Percentiles rank a stretch among this genome's conserved stretches.
Conservation (phyloP, 1,140 invertebrate species). For the Drosophila ficusphila region DNA sequence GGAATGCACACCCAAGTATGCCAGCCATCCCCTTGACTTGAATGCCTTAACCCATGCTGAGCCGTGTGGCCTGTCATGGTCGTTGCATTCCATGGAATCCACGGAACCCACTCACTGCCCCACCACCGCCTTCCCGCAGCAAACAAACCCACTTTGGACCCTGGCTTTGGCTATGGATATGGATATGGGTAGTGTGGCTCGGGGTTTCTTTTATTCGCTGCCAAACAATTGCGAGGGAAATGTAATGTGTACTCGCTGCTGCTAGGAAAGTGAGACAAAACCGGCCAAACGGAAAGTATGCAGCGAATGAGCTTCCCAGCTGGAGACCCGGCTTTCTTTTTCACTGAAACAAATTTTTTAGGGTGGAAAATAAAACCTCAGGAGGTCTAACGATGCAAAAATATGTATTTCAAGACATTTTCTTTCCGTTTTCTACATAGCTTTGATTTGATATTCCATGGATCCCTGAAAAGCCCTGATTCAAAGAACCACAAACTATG, state of each 20-base stretch:
- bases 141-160: constrained; percentile 51
- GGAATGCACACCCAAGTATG: constrained; percentile 31
- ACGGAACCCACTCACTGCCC: constrained; percentile 24
- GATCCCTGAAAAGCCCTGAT: not conserved
- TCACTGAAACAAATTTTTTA: constrained; percentile 1
- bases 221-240: constrained; percentile 65
- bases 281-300: constrained; percentile 34
- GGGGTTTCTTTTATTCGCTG: constrained; percentile 58
- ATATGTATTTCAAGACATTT: too few relatives aligned
- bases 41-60: constrained; percentile 26
- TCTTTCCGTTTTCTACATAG: too few relatives aligned
- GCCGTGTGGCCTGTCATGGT: constrained; percentile 43
- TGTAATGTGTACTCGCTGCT: constrained; percentile 59
- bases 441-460: too few relatives aligned
- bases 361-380: not conserved
- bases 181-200: constrained; percentile 23
- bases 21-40: constrained; percentile 31
- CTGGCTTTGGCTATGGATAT: constrained; percentile 5
- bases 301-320: constrained; percentile 22
- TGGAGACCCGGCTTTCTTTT: constrained; percentile 2
- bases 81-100: constrained; percentile 44
- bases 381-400: too few relatives aligned
- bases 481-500: too few relatives aligned
- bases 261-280: constrained; percentile 53
- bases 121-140: constrained; percentile 6